Percentiles rank a stretch among this genome's conserved stretches.
Conservation (phyloP, 35 echinoderm and acorn worm species). For the Heliocidaris tuberculata region DNA sequence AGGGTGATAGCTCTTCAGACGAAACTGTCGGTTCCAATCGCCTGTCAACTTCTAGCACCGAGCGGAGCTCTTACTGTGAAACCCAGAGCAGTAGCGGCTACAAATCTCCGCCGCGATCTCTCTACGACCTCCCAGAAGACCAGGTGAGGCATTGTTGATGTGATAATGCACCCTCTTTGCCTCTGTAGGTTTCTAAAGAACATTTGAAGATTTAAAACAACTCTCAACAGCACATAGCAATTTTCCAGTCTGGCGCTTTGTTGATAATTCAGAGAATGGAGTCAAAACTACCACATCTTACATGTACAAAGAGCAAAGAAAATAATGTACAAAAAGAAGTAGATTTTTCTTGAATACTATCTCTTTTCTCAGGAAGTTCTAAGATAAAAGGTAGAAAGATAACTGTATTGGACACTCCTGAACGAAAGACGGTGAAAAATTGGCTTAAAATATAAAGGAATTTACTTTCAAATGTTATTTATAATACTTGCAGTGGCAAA, state of each 20-base stretch:
- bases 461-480: not conserved
- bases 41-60: conserved; percentile 3
- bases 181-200: not conserved
- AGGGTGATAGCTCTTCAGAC: conserved; percentile 68
- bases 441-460: not conserved
- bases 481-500: not conserved
- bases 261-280: not conserved
- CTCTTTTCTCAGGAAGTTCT: not conserved
- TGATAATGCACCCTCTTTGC: not conserved
- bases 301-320: too few relatives aligned
- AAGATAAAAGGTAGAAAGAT: not conserved
- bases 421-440: not conserved
- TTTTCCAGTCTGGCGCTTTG: not conserved
- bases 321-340: too few relatives aligned
- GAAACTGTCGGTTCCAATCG: conserved; percentile 40
- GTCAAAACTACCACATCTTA: not conserved
- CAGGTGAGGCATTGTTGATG: conserved; percentile 57
- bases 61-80: conserved; percentile 20
- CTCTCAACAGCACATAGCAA: not conserved
- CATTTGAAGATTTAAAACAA: not conserved
- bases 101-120: conserved; percentile 39
- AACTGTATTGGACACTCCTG: not conserved
- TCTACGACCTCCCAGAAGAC: conserved; percentile 64
- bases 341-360: not conserved
- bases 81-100: conserved; percentile 5